Evolutionary conservation across 2,888 invertebrate species (phyloP), one percentile per base, ranked within the genome.

Genomic region (Polyploca ridens): DNA sequence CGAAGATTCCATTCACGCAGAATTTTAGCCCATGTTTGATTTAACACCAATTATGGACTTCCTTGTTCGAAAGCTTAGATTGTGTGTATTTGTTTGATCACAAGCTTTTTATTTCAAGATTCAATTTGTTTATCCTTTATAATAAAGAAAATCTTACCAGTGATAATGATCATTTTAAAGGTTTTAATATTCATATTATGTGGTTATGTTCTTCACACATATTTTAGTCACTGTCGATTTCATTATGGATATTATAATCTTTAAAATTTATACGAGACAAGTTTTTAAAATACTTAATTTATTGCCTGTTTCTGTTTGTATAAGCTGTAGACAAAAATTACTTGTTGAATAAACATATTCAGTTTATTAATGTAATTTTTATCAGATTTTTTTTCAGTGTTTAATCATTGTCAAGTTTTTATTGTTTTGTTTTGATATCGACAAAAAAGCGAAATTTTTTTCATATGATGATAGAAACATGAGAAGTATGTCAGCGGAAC

Each of bases 11-110:
- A 90, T 91, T 92, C 92, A 91, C 91, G 90, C 89, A 87, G 90
- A 89, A 90, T 90, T 90, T 90, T 90, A 90, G 88, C 87, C 86
- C 87, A 84, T 91, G 92, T 93, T 94, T 93, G 93, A 94, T 92
- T 93, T 93, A 93, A 91, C 90, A 90, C 93, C 93, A 93, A 93
- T 94, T 93, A 94, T 91, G 91, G 93, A 77, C 93, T 94, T 94
- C 93, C 93, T 90, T 84, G 90, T 91, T 88, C 79, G 75, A 70
- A 69, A 71, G 79, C 77, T 44, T 61, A 61, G 41, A 41, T 61
- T 19, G 19, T 16, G 6, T 46, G n/a, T 46, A 46, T 46, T 46
- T n/a, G 60, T 54, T 54, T 54, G 54, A 19, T 54, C 11, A 10
- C 19, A 19, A 54, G 62, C 38, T 54, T 54, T 54, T 54, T 14